phyloP scores from a whole-genome alignment of 2,113 vertebrate genomes.

The Actenoides hombroni region DNA sequence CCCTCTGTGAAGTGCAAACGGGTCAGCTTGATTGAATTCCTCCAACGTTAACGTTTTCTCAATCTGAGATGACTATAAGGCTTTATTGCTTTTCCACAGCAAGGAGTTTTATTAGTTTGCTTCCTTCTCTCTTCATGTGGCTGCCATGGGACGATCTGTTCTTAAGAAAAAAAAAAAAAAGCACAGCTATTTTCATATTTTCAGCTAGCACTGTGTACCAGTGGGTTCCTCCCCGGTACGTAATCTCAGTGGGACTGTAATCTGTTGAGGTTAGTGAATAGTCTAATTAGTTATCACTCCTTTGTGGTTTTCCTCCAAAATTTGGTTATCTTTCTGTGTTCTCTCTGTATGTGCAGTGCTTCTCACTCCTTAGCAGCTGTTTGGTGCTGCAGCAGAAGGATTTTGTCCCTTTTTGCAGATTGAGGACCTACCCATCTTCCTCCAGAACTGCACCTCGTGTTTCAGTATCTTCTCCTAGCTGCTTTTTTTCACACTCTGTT shows the following conservation, averaged over 20 bases:
- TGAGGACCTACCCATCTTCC: neutral
- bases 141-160: neutral
- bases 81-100: neutral
- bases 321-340: neutral
- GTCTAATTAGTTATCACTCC: neutral
- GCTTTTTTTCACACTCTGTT: neutral
- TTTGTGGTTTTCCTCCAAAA: constrained; percentile 33
- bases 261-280: constrained; percentile 2
- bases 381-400: neutral
- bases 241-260: neutral
- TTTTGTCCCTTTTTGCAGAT: neutral
- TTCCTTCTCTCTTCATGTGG: neutral
- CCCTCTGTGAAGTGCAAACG: neutral
- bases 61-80: neutral
- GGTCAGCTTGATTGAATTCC: neutral
- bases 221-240: neutral
- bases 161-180: neutral
- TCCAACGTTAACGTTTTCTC: neutral
- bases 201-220: neutral
- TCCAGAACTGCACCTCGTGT: neutral
- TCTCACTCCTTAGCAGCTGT: neutral
- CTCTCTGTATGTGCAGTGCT: neutral
- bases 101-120: neutral
- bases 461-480: neutral
- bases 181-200: neutral